Evolutionary conservation across 1,140 invertebrate genomes (phyloP).

Genomic region (Hylaeus anthracinus): DNA sequence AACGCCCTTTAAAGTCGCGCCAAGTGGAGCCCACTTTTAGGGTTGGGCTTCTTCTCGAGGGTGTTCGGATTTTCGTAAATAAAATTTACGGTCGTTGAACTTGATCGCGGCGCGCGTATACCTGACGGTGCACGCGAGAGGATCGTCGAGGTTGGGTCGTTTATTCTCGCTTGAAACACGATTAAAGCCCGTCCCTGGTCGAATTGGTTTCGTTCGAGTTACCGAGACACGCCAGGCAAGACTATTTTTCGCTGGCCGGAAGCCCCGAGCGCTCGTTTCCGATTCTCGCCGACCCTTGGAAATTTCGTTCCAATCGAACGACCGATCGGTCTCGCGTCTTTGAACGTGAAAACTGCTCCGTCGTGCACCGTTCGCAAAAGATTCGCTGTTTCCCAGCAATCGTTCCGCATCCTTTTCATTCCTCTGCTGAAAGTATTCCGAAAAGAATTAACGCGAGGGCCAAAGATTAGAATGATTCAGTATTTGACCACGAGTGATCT

Average conservation of each 20-base stretch:
- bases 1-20: slow-evolving; percentile 18
- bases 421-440: not conserved
- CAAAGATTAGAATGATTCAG: no score
- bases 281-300: slow-evolving; percentile 20
- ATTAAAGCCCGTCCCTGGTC: slow-evolving; percentile 47
- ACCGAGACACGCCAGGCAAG: slow-evolving; percentile 6
- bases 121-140: slow-evolving; percentile 22
- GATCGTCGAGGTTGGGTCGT: slow-evolving; percentile 54
- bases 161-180: slow-evolving; percentile 65
- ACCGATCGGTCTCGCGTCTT: slow-evolving; percentile 30
- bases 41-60: slow-evolving; percentile 13
- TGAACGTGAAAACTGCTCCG: slow-evolving; percentile 21
- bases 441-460: not conserved
- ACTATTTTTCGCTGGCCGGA: slow-evolving; percentile 33
- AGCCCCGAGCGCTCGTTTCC: slow-evolving; percentile 20
- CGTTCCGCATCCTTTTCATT: not conserved
- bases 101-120: slow-evolving; percentile 46
- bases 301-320: slow-evolving; percentile 21
- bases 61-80: slow-evolving; percentile 71
- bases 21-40: slow-evolving; percentile 3
- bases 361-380: not conserved
- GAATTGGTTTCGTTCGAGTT: slow-evolving; percentile 38
- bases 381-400: not conserved
- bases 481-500: no score
- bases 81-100: slow-evolving; percentile 75